Conservation (phyloP, 2,113 vertebrate genomes). For the Oryzias melastigma region DNA sequence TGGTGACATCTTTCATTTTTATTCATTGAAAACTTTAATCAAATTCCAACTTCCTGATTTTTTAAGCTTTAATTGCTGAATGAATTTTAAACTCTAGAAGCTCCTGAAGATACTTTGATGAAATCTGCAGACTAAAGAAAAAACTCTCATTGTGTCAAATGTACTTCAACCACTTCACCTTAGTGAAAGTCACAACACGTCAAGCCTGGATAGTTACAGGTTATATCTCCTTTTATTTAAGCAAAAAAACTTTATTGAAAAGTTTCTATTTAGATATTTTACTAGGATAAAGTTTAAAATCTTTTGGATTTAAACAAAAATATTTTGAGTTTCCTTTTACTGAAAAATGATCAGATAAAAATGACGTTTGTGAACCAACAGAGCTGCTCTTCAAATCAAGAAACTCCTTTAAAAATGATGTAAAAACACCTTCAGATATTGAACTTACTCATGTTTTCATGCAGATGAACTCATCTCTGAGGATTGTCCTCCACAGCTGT, state of each 20-base stretch:
- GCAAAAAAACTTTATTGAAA: neutral
- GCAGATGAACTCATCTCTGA: neutral
- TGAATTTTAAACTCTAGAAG: no score
- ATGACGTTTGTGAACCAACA: no score
- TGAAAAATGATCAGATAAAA: no score
- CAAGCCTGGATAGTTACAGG: conserved; percentile 11
- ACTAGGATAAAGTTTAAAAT: no score
- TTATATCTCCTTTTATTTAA: neutral
- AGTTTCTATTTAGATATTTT: neutral
- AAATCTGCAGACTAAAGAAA: no score
- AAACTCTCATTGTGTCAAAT: neutral
- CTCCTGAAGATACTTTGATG: no score
- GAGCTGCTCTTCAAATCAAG: neutral
- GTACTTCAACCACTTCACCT: conserved; percentile 10
- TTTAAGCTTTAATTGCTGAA: no score
- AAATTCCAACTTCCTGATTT: no score
- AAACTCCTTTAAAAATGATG: neutral
- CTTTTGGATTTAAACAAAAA: no score
- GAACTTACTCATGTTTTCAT: neutral
- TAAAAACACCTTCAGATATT: neutral
- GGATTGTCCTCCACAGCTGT: neutral
- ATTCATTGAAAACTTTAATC: no score
- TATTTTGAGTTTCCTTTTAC: no score
- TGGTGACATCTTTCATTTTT: no score
- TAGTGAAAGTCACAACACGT: conserved; percentile 1